Percentiles rank a stretch among this genome's conserved stretches.
phyloP scores from a whole-genome alignment of 2,888 invertebrate species.

The Anticlea derivata region DNA sequence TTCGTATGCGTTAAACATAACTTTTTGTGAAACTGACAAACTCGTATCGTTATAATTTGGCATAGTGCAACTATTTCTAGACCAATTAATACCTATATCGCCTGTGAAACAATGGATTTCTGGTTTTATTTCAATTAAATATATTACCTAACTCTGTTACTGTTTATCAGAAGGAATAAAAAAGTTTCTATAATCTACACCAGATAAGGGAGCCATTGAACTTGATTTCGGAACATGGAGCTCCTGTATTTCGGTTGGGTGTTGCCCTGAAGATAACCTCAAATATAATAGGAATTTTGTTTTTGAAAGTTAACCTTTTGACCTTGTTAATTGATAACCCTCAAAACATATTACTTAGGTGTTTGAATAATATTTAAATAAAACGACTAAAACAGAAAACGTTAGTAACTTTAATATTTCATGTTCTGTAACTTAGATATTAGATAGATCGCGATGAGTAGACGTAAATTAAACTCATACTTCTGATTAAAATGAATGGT shows the following conservation, averaged over 20 bases:
- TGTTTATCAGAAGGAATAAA: background rate
- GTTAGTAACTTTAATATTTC: too few relatives aligned
- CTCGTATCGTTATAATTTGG: too few relatives aligned
- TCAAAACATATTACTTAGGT: background rate
- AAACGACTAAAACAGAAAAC: background rate
- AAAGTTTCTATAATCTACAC: slow-evolving; percentile 1
- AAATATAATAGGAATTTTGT: slow-evolving; percentile 5
- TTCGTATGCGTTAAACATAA: slow-evolving; percentile 4
- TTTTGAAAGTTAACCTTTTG: slow-evolving; percentile 12
- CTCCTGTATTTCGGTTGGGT: slow-evolving; percentile 2
- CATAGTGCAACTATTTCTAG: background rate
- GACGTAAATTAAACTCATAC: too few relatives aligned
- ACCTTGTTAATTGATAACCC: slow-evolving; percentile 10
- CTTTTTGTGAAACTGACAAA: too few relatives aligned
- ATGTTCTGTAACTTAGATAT: too few relatives aligned
- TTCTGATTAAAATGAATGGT: too few relatives aligned
- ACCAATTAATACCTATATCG: background rate
- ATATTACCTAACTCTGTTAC: too few relatives aligned
- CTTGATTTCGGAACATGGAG: slow-evolving; percentile 1
- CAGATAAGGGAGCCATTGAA: slow-evolving; percentile 28
- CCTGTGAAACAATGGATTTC: too few relatives aligned
- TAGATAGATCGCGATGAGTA: too few relatives aligned
- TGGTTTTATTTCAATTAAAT: too few relatives aligned
- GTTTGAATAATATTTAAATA: slow-evolving; percentile 10
- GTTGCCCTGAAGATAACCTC: slow-evolving; percentile 16